These are phyloP conservation scores for Ceratina australensis DNA, from an alignment of 1,140 invertebrate genomes.

Conservation along the genomic window DNA sequence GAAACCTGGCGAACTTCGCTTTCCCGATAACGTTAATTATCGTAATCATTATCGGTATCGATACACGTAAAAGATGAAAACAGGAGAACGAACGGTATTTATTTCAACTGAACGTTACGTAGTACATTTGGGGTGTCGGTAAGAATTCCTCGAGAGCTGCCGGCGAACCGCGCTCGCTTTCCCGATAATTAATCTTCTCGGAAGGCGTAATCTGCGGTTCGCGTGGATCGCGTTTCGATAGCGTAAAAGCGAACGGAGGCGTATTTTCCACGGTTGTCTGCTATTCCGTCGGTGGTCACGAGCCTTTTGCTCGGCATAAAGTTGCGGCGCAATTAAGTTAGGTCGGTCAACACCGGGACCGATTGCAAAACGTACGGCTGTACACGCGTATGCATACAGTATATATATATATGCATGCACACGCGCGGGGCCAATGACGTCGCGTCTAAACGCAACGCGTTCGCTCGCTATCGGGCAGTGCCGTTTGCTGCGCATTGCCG, in stretches of 20 bases:
- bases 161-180: background rate
- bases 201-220: slow-evolving; percentile 30
- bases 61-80: too few relatives aligned
- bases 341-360: slow-evolving; percentile 35
- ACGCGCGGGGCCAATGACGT: background rate
- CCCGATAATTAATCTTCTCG: slow-evolving; percentile 41
- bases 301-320: background rate
- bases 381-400: too few relatives aligned
- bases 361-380: slow-evolving; percentile 34
- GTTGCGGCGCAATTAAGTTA: slow-evolving; percentile 48
- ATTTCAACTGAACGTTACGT: background rate
- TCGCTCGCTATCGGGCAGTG: background rate
- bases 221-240: slow-evolving; percentile 33
- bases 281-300: background rate
- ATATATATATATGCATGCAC: background rate
- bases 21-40: too few relatives aligned
- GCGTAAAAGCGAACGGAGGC: too few relatives aligned
- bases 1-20: too few relatives aligned
- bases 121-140: too few relatives aligned
- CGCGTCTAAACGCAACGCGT: background rate
- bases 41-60: too few relatives aligned
- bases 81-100: background rate
- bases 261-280: background rate
- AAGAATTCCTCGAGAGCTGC: too few relatives aligned
- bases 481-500: background rate